Evolutionary conservation across 2,888 invertebrate species (phyloP).

Genomic region (Nudaria mundana): DNA sequence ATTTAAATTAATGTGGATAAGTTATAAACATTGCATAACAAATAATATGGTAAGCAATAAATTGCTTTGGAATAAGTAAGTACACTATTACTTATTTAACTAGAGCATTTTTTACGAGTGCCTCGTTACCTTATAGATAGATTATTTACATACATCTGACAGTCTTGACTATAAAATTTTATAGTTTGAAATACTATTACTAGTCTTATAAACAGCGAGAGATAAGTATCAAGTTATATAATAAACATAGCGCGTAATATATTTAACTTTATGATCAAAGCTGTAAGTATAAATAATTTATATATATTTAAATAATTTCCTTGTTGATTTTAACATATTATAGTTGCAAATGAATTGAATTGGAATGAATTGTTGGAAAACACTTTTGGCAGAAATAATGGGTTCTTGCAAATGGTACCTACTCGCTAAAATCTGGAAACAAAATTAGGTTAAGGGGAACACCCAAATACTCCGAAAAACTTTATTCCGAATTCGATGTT

Average conservation of each 20-base stretch:
- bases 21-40: neutral
- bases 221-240: slow-evolving; percentile 14
- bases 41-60: slow-evolving; percentile 18
- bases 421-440: slow-evolving; percentile 17
- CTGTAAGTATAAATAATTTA: neutral
- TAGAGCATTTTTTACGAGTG: slow-evolving; percentile 49
- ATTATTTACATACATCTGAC: slow-evolving; percentile 39
- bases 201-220: slow-evolving; percentile 3
- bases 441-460: slow-evolving; percentile 34
- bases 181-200: slow-evolving; percentile 8
- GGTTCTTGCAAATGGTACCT: neutral
- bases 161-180: slow-evolving; percentile 28
- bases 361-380: slow-evolving; percentile 30
- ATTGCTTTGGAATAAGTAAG: slow-evolving; percentile 33
- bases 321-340: slow-evolving; percentile 16
- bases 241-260: slow-evolving; percentile 15
- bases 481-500: too few species aligned
- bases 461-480: too few species aligned
- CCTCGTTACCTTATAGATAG: slow-evolving; percentile 40
- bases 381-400: slow-evolving; percentile 37
- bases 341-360: slow-evolving; percentile 19
- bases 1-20: neutral
- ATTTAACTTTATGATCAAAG: slow-evolving; percentile 9
- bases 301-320: slow-evolving; percentile 4
- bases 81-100: slow-evolving; percentile 51